phyloP scores from a whole-genome alignment of 1,140 invertebrate species.

The Drosophila takahashii region DNA sequence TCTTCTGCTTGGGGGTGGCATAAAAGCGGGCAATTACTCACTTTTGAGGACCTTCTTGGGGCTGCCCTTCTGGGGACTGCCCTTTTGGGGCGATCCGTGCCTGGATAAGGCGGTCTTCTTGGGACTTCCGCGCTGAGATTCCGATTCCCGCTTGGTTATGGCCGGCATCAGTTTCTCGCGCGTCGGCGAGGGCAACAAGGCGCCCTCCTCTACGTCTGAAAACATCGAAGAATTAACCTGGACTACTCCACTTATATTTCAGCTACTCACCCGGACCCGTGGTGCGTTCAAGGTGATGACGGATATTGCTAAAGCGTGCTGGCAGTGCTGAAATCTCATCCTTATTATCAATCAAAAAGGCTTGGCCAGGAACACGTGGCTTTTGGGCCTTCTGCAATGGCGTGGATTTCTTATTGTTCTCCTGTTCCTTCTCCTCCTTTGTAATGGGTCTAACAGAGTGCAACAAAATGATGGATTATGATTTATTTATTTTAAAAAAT shows the following conservation, averaged over 20 bases:
- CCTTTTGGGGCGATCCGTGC: slow-evolving; percentile 84
- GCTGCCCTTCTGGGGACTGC: slow-evolving; percentile 87
- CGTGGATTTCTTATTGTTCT: slow-evolving; percentile 91
- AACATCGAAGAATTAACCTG: background rate
- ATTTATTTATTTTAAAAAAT: too few species aligned
- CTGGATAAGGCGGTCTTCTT: slow-evolving; percentile 82
- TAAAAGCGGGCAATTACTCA: slow-evolving; percentile 53
- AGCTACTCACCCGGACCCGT: slow-evolving; percentile 87
- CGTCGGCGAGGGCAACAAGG: slow-evolving; percentile 88
- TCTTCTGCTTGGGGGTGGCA: background rate
- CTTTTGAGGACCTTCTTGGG: slow-evolving; percentile 87
- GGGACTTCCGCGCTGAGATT: slow-evolving; percentile 85
- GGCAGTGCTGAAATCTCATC: slow-evolving; percentile 85
- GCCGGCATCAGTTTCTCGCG: slow-evolving; percentile 90
- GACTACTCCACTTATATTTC: background rate
- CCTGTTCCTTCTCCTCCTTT: slow-evolving; percentile 94
- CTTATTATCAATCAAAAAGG: slow-evolving; percentile 84
- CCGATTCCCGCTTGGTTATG: slow-evolving; percentile 87
- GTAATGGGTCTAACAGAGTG: slow-evolving; percentile 88
- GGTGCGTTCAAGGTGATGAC: slow-evolving; percentile 90
- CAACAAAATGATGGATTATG: background rate
- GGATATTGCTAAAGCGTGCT: slow-evolving; percentile 86
- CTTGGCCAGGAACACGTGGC: slow-evolving; percentile 81
- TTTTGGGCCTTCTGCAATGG: slow-evolving; percentile 86
- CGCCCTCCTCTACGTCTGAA: slow-evolving; percentile 86